A percentile compares a stretch with the other conserved stretches of the same genome.
These are phyloP conservation scores for Rynchops niger DNA, from an alignment of 2,113 vertebrate genomes.

Conservation along the genomic window DNA sequence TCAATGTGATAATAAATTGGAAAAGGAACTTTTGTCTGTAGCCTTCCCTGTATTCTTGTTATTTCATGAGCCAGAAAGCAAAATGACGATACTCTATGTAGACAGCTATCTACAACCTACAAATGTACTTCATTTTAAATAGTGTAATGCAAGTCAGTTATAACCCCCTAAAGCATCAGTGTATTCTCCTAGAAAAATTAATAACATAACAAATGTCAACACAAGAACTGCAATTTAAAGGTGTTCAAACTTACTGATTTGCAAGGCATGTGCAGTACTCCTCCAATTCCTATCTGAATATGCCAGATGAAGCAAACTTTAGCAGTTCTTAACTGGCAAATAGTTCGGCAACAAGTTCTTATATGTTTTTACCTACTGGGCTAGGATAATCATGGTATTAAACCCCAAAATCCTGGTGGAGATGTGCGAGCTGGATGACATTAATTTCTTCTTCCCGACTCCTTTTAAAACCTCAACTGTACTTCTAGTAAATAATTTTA, in stretches of 20 bases:
- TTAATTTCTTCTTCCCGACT: neutral
- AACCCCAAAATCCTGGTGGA: neutral
- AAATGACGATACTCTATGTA: neutral
- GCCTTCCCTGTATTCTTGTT: neutral
- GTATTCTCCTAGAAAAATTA: neutral
- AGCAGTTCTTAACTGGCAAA: neutral
- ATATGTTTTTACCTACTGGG: neutral
- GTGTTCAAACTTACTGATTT: neutral
- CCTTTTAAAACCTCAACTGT: neutral
- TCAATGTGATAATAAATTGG: neutral
- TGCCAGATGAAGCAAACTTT: neutral
- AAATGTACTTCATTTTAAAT: neutral
- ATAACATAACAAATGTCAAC: neutral
- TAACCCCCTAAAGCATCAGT: neutral
- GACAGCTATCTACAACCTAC: neutral
- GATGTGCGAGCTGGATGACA: neutral
- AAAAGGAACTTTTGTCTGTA: neutral
- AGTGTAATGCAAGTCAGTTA: neutral
- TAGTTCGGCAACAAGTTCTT: neutral
- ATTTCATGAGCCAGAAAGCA: neutral
- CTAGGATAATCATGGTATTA: neutral
- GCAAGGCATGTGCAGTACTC: neutral
- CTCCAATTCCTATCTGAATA: neutral
- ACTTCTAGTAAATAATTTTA: neutral
- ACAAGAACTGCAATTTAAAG: neutral